Evolutionary conservation across 2,888 invertebrate species (phyloP).

Genomic region (Drosophila tripunctata): DNA sequence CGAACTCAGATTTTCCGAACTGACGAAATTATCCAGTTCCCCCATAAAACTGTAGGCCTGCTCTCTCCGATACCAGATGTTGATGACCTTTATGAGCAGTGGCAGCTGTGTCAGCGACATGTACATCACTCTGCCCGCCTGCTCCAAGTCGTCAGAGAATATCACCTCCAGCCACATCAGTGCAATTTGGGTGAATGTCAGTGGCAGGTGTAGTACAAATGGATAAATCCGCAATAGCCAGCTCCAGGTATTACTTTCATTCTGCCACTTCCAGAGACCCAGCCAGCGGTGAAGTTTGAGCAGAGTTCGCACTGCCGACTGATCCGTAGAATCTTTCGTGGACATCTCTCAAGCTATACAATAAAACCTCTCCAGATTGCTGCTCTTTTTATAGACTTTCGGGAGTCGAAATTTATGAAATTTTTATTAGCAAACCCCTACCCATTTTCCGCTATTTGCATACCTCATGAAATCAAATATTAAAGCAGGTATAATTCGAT

Average conservation of each 20-base stretch:
- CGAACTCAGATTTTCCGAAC: constrained; percentile 31
- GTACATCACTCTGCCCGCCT: constrained; percentile 64
- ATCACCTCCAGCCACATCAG: constrained; percentile 66
- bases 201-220: constrained; percentile 53
- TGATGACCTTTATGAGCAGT: constrained; percentile 57
- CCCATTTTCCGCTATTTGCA: neutral
- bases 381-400: constrained; percentile 54
- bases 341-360: constrained; percentile 14
- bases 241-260: neutral
- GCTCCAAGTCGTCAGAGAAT: constrained; percentile 46
- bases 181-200: constrained; percentile 48
- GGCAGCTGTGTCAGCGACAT: constrained; percentile 66
- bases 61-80: constrained; percentile 53
- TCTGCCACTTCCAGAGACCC: constrained; percentile 47
- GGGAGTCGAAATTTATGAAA: neutral
- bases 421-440: constrained; percentile 1
- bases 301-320: constrained; percentile 24
- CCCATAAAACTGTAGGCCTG: constrained; percentile 41
- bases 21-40: constrained; percentile 33
- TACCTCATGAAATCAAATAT: neutral
- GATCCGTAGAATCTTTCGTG: constrained; percentile 32
- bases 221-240: constrained; percentile 37
- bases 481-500: neutral
- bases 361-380: neutral
- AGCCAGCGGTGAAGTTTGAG: constrained; percentile 35